A percentile compares a stretch with the other conserved stretches of the same genome.
Evolutionary conservation across 2,797 vertebrate species (phyloP).

Genomic region (Melanogrammus aeglefinus): DNA sequence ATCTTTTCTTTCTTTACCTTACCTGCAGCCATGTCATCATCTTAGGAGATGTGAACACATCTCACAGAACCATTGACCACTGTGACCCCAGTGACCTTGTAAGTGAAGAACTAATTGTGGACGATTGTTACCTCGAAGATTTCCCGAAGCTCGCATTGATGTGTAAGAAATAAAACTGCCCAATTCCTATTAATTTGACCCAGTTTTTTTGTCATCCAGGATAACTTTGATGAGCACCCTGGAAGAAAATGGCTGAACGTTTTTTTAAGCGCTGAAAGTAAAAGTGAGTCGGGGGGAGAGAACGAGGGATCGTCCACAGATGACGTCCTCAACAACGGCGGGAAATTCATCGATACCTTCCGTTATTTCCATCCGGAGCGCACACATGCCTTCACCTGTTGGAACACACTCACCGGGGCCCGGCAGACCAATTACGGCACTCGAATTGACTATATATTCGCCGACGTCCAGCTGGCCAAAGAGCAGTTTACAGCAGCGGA

Average conservation of each 20-base stretch:
- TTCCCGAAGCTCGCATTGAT: not conserved
- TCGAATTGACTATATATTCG: conserved; percentile 87
- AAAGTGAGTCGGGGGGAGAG: conserved; percentile 28
- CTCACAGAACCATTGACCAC: conserved; percentile 83
- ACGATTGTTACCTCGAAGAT: not conserved
- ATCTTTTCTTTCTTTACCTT: conserved; percentile 9
- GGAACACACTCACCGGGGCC: conserved; percentile 82
- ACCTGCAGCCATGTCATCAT: conserved; percentile 82
- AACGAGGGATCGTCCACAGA: conserved; percentile 21
- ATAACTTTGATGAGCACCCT: conserved; percentile 82
- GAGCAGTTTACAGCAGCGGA: conserved; percentile 73
- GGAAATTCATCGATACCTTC: conserved; percentile 82
- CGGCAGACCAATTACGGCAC: conserved; percentile 88
- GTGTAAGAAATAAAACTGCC: not conserved
- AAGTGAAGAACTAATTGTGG: conserved; percentile 51
- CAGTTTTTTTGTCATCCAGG: conserved; percentile 57
- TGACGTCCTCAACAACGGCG: conserved; percentile 15
- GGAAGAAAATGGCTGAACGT: conserved; percentile 83
- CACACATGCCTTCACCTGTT: conserved; percentile 83
- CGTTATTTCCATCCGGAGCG: conserved; percentile 82
- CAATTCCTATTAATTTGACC: not conserved
- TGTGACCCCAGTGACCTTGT: conserved; percentile 82
- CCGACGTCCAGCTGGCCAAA: conserved; percentile 65
- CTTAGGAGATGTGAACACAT: conserved; percentile 88
- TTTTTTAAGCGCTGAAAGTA: conserved; percentile 58